Evolutionary conservation across 2,888 invertebrate species (phyloP).

Genomic region (Xanthia togata): DNA sequence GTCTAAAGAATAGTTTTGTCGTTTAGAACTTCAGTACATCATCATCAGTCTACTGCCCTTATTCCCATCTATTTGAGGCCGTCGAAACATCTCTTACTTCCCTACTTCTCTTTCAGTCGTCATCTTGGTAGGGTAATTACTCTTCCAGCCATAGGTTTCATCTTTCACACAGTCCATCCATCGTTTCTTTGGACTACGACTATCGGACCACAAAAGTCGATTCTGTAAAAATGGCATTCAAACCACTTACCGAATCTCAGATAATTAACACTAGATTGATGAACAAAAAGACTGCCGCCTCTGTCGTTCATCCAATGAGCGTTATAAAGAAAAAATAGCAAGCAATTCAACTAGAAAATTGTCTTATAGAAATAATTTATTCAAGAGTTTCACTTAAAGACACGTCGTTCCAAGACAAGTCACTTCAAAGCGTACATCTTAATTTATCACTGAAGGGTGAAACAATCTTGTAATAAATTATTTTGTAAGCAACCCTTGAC

Average conservation of each 20-base stretch:
- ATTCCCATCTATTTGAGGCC: background rate
- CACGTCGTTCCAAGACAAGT: slow-evolving; percentile 42
- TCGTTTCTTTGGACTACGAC: background rate
- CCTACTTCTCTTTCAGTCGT: background rate
- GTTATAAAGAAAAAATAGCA: slow-evolving; percentile 14
- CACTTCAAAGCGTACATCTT: slow-evolving; percentile 51
- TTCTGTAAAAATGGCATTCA: background rate
- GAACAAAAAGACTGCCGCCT: background rate
- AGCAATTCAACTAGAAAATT: slow-evolving; percentile 48
- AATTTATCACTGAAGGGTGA: slow-evolving; percentile 59
- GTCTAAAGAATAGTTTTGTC: background rate
- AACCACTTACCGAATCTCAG: background rate
- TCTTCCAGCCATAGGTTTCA: background rate
- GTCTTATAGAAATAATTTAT: slow-evolving; percentile 50
- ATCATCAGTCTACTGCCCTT: background rate
- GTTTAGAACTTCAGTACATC: background rate
- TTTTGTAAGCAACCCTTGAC: slow-evolving; percentile 55
- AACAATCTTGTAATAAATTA: slow-evolving; percentile 53
- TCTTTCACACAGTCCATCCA: background rate
- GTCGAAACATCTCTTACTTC: background rate
- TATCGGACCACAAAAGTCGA: background rate
- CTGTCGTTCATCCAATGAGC: background rate
- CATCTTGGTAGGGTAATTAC: background rate
- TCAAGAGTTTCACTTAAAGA: slow-evolving; percentile 42
- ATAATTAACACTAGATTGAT: background rate